Evolutionary conservation across 2,888 invertebrate species (phyloP).

Genomic region (Artemia sinica): DNA sequence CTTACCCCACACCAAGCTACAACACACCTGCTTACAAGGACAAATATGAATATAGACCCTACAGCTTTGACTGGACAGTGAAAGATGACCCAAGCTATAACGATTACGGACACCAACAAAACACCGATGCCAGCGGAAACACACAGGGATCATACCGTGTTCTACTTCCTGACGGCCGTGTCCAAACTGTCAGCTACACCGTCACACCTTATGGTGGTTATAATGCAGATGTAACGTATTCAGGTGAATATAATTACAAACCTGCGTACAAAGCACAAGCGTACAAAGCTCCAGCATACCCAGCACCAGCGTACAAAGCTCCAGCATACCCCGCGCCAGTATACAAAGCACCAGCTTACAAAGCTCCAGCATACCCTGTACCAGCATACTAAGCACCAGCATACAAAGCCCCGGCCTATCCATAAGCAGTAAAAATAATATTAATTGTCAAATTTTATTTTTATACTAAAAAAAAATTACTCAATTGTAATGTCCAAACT

Average conservation of each 20-base stretch:
- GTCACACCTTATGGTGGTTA: constrained; percentile 68
- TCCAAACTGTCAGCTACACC: constrained; percentile 66
- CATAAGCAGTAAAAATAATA: no score
- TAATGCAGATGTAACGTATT: constrained; percentile 64
- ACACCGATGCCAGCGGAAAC: constrained; percentile 58
- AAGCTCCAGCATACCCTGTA: neutral
- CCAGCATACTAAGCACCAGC: no score
- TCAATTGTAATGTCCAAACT: no score
- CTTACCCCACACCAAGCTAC: neutral
- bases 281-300: constrained; percentile 3
- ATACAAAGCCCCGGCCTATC: neutral
- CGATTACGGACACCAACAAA: constrained; percentile 69
- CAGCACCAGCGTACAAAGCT: constrained; percentile 10
- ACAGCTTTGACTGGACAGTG: constrained; percentile 69
- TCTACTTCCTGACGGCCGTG: constrained; percentile 63
- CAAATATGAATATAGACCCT: constrained; percentile 37
- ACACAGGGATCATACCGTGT: constrained; percentile 68
- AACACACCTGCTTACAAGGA: constrained; percentile 7
- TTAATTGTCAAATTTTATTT: no score
- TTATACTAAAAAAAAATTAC: no score
- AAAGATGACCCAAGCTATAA: constrained; percentile 60
- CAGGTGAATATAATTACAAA: constrained; percentile 45
- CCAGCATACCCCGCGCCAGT: neutral
- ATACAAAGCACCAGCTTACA: neutral
- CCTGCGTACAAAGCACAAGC: neutral